Conservation (phyloP, 37 sponge, comb jelly and placozoan genomes). For the Dysidea cf. avara region DNA sequence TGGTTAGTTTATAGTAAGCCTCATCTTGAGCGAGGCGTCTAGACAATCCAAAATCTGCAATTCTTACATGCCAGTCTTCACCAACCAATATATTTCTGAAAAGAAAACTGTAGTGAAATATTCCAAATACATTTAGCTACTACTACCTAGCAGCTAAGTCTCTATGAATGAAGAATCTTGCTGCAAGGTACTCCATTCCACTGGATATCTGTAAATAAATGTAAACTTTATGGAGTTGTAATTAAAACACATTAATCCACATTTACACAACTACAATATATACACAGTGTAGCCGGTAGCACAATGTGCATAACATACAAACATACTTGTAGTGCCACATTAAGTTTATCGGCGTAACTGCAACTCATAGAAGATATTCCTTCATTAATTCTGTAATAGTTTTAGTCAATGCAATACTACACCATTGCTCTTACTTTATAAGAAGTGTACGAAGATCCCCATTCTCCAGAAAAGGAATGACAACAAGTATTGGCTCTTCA, state of each 20-base stretch:
- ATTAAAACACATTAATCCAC: not conserved
- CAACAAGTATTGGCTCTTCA: slow-evolving; percentile 14
- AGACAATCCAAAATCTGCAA: slow-evolving; percentile 48
- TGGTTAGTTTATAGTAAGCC: slow-evolving; percentile 26
- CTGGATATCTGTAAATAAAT: slow-evolving; percentile 31
- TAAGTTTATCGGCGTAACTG: too few species aligned
- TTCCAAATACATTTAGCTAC: not conserved
- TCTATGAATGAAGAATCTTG: slow-evolving; percentile 57
- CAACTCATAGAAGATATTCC: too few species aligned
- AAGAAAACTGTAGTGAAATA: not conserved
- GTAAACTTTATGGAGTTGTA: not conserved
- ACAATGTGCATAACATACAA: not conserved
- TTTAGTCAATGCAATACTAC: slow-evolving; percentile 1
- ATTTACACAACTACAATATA: not conserved
- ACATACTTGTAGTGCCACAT: too few species aligned
- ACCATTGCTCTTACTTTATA: slow-evolving; percentile 10
- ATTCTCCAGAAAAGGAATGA: slow-evolving; percentile 23
- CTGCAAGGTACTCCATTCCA: slow-evolving; percentile 60
- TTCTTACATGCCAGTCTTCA: slow-evolving; percentile 16
- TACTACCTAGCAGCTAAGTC: slow-evolving; percentile 50
- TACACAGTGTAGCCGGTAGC: not conserved
- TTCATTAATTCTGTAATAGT: too few species aligned
- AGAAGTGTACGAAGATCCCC: slow-evolving; percentile 43
- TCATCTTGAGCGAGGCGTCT: slow-evolving; percentile 22
- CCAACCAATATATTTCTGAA: slow-evolving; percentile 47